A percentile compares a stretch with the other conserved stretches of the same genome.
phyloP scores from a whole-genome alignment of 2,797 vertebrate species.

The Coranthus polyacanthus region DNA sequence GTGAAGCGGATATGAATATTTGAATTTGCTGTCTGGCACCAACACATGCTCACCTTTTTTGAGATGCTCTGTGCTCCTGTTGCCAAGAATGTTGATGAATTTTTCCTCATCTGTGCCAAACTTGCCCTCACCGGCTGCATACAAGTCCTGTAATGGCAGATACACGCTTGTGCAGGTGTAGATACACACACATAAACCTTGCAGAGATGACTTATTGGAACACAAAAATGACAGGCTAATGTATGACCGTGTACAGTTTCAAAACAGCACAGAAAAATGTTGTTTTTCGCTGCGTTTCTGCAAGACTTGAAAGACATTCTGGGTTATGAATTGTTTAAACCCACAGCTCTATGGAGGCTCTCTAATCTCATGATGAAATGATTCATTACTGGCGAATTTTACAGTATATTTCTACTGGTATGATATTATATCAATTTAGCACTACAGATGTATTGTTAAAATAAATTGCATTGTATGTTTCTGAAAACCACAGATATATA shows the following conservation, averaged over 20 bases:
- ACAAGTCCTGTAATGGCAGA: constrained; percentile 86
- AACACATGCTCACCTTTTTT: constrained; percentile 82
- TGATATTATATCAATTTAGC: not conserved
- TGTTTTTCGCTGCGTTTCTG: constrained; percentile 1
- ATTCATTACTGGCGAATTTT: not conserved
- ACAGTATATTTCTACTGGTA: not conserved
- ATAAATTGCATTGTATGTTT: no score
- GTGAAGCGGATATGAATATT: not conserved
- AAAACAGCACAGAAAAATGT: not conserved
- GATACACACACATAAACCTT: constrained; percentile 11
- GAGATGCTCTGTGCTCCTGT: constrained; percentile 90
- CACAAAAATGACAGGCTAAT: constrained; percentile 20
- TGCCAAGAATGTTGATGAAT: constrained; percentile 94
- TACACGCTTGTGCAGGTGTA: constrained; percentile 30
- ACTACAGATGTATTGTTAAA: not conserved
- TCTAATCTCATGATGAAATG: not conserved
- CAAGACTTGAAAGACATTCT: no score
- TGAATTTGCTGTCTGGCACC: not conserved
- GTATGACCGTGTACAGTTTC: constrained; percentile 1
- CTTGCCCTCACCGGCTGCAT: constrained; percentile 91
- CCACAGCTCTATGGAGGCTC: not conserved
- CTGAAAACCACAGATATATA: no score
- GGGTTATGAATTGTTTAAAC: no score
- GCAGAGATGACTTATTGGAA: constrained; percentile 21
- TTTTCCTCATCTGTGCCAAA: constrained; percentile 96